Evolutionary conservation across 2,113 vertebrate species (phyloP).

Genomic region (Scytalopus superciliaris): DNA sequence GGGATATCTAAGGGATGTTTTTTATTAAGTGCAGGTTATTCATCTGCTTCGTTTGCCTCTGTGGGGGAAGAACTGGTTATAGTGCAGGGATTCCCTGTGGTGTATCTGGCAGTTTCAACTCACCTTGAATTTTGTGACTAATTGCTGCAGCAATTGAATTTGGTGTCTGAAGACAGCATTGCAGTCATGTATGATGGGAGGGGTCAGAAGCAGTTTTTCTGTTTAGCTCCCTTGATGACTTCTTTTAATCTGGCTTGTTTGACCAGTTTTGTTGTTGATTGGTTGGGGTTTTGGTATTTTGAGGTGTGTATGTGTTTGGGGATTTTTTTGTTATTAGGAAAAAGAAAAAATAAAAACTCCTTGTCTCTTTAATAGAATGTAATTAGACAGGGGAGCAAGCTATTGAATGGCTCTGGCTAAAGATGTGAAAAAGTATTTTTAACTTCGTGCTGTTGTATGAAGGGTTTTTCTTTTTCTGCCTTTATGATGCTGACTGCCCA

Average conservation of each 20-base stretch:
- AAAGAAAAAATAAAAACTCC: not conserved
- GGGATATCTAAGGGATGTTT: not conserved
- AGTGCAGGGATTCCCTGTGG: not conserved
- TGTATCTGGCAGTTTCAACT: not conserved
- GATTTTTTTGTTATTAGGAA: not conserved
- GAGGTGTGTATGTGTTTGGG: not conserved
- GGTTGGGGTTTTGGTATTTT: not conserved
- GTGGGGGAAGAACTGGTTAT: not conserved
- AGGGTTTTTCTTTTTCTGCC: conserved; percentile 1
- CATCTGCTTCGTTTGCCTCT: not conserved
- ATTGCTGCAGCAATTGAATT: not conserved
- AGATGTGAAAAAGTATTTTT: not conserved
- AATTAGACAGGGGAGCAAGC: not conserved
- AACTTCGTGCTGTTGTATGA: not conserved
- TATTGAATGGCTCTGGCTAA: not conserved
- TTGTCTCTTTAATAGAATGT: not conserved
- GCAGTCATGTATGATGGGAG: not conserved
- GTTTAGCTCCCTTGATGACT: not conserved
- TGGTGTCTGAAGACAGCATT: not conserved
- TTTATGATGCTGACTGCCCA: not conserved
- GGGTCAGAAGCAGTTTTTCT: not conserved
- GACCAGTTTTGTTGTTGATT: not conserved
- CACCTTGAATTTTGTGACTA: not conserved
- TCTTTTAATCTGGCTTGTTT: not conserved
- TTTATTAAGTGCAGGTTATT: not conserved